These are phyloP conservation scores for Gymnothorax reevesii DNA, from an alignment of 2,797 vertebrate species.

Conservation along the genomic window DNA sequence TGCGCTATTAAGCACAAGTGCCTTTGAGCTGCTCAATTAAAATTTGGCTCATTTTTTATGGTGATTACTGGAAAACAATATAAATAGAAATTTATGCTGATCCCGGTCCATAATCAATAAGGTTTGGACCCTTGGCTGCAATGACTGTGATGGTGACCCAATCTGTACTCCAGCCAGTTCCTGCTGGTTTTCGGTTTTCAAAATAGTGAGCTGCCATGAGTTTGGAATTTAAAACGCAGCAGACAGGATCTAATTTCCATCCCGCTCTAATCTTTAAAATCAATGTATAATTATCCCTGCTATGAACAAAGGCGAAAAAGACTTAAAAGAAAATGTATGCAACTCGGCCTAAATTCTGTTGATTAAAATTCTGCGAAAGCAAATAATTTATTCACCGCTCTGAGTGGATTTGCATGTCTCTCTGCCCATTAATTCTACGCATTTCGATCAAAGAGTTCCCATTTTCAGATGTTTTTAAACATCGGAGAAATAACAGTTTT, in stretches of 20 bases:
- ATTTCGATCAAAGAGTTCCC: not conserved
- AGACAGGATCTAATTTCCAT: not conserved
- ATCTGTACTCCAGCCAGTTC: not conserved
- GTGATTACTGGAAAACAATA: not conserved
- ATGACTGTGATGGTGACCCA: not conserved
- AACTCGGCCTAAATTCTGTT: not conserved
- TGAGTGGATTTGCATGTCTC: not conserved
- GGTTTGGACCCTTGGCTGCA: not conserved
- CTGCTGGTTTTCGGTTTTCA: not conserved
- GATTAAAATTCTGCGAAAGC: not conserved
- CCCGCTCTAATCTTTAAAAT: not conserved
- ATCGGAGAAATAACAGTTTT: not conserved
- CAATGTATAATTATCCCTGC: not conserved
- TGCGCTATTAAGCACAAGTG: not conserved
- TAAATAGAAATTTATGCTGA: not conserved
- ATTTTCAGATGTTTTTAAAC: not conserved
- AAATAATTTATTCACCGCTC: not conserved
- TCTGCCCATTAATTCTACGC: not conserved
- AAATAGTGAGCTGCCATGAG: not conserved
- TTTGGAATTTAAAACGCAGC: not conserved
- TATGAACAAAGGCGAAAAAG: not conserved
- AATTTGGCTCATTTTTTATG: not conserved
- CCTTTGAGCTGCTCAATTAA: not conserved
- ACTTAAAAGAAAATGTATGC: not conserved
- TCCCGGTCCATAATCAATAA: not conserved